These are phyloP conservation scores for Hippocampus barbouri DNA, from an alignment of 2,113 vertebrate species.

Conservation along the genomic window DNA sequence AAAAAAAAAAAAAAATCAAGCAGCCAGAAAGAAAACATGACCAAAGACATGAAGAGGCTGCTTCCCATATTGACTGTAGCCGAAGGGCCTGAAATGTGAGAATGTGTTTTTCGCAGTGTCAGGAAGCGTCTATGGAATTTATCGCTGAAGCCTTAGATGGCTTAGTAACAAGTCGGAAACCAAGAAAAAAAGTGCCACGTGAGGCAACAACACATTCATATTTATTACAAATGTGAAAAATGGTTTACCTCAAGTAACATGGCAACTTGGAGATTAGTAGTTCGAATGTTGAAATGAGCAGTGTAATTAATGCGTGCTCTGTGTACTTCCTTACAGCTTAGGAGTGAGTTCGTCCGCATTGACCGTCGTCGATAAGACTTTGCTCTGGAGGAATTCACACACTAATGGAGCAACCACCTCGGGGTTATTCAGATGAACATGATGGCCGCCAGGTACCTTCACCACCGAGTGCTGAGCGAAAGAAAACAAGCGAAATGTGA, in stretches of 20 bases:
- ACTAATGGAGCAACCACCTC: slow-evolving; percentile 45
- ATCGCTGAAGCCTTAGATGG: background rate
- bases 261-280: background rate
- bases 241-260: background rate
- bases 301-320: background rate
- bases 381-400: slow-evolving; percentile 53
- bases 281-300: background rate
- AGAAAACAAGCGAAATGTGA: slow-evolving; percentile 6
- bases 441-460: slow-evolving; percentile 52
- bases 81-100: background rate
- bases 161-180: background rate
- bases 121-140: background rate
- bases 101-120: background rate
- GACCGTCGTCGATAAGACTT: slow-evolving; percentile 16
- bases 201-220: background rate
- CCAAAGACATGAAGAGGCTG: background rate
- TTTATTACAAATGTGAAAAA: background rate
- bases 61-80: background rate
- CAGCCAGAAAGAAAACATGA: background rate
- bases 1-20: background rate
- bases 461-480: slow-evolving; percentile 42
- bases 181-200: background rate
- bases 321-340: slow-evolving; percentile 1
- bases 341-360: background rate
- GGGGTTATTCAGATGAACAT: slow-evolving; percentile 55